These are phyloP conservation scores for Andrena bucephala DNA, from an alignment of 2,888 invertebrate species.

Conservation along the genomic window DNA sequence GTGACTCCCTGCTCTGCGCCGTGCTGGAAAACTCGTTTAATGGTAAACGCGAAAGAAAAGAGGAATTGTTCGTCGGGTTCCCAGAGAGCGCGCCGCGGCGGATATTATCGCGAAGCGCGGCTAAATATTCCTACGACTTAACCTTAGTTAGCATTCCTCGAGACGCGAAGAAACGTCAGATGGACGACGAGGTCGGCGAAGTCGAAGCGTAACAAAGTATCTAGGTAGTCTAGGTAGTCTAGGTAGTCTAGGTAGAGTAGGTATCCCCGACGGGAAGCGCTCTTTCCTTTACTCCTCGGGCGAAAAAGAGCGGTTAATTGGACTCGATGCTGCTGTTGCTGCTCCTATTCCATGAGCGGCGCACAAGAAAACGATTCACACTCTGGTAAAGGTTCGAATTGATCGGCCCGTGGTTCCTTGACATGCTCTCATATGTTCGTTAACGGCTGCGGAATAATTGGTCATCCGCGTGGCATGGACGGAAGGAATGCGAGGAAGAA, in stretches of 20 bases:
- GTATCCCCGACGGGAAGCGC: no score
- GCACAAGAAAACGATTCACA: no score
- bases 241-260: no score
- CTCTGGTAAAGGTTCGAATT: no score
- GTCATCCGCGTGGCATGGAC: neutral
- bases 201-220: no score
- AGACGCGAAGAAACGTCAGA: no score
- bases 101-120: neutral
- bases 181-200: neutral
- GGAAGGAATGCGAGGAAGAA: conserved; percentile 27
- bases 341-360: no score
- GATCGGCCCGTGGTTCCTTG: neutral
- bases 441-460: conserved; percentile 1
- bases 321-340: no score
- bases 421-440: neutral
- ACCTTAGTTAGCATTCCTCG: neutral
- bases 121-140: conserved; percentile 6
- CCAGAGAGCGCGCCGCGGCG: conserved; percentile 13
- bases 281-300: no score
- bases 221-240: no score
- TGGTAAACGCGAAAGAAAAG: conserved; percentile 22
- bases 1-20: conserved; percentile 19
- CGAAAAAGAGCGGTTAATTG: no score
- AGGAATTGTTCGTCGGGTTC: conserved; percentile 36
- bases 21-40: conserved; percentile 60